These are phyloP conservation scores for Ctenomys sociabilis DNA, from an alignment of 2,113 vertebrate genomes.

Conservation along the genomic window DNA sequence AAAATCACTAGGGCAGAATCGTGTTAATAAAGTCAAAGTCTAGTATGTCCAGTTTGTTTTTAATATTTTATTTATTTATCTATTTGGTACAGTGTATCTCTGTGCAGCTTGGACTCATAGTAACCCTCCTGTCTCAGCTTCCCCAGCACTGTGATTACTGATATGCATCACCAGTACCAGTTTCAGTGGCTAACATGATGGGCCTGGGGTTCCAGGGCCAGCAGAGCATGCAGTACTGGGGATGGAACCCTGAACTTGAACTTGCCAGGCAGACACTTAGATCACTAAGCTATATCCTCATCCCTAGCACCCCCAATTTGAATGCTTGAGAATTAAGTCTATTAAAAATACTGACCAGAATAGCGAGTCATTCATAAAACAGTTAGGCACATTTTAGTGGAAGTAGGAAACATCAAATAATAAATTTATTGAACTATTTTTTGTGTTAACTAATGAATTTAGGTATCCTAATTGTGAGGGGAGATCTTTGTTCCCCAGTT, in stretches of 20 bases:
- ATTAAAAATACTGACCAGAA: conserved; percentile 20
- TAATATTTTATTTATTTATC: no score
- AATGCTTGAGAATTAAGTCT: conserved; percentile 39
- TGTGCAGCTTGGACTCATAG: no score
- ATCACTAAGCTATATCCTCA: no score
- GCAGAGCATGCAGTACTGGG: no score
- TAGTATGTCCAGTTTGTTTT: not conserved
- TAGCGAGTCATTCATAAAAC: conserved; percentile 36
- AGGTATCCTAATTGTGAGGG: not conserved
- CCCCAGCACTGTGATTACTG: no score
- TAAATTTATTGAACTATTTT: not conserved
- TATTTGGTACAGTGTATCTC: no score
- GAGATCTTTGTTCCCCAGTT: not conserved
- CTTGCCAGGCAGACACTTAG: no score
- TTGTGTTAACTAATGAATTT: conserved; percentile 20
- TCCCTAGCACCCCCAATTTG: not conserved
- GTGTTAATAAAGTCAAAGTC: not conserved
- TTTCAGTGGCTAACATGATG: no score
- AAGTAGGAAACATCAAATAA: not conserved
- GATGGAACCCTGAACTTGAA: no score
- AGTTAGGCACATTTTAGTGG: not conserved
- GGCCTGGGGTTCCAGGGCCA: no score
- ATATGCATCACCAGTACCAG: no score
- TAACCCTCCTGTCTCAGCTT: no score
- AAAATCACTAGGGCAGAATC: not conserved